These are phyloP conservation scores for Alcis repandata DNA, from an alignment of 2,888 invertebrate species.

Conservation along the genomic window DNA sequence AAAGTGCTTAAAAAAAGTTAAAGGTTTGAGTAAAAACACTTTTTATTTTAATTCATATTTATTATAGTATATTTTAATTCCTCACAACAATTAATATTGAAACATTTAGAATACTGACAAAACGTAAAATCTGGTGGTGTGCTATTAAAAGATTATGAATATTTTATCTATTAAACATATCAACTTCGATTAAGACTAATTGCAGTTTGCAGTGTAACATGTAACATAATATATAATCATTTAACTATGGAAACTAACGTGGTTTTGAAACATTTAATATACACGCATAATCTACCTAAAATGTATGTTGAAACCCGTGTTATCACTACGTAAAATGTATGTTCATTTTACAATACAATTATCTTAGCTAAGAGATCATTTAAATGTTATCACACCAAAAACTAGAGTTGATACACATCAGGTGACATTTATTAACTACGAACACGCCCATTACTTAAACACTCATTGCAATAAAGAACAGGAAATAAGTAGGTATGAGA, in stretches of 20 bases:
- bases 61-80: not conserved
- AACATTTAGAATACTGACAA: not conserved
- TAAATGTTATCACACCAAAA: conserved; percentile 41
- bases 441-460: conserved; percentile 5
- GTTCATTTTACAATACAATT: not conserved
- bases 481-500: not conserved
- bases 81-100: not conserved
- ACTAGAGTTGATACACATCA: conserved; percentile 42
- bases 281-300: no score
- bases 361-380: conserved; percentile 43
- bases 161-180: no score
- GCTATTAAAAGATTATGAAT: not conserved
- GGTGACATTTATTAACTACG: conserved; percentile 21
- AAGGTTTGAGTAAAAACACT: no score
- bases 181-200: no score
- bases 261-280: no score
- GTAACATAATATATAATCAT: no score
- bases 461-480: no score
- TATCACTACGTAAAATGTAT: not conserved
- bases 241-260: no score
- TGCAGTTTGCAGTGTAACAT: no score
- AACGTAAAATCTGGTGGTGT: not conserved
- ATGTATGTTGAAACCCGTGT: no score
- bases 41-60: not conserved
- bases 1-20: no score